Percentiles rank a stretch among this genome's conserved stretches.
Conservation (phyloP, 2,113 vertebrate species). For the Petaurus breviceps region DNA sequence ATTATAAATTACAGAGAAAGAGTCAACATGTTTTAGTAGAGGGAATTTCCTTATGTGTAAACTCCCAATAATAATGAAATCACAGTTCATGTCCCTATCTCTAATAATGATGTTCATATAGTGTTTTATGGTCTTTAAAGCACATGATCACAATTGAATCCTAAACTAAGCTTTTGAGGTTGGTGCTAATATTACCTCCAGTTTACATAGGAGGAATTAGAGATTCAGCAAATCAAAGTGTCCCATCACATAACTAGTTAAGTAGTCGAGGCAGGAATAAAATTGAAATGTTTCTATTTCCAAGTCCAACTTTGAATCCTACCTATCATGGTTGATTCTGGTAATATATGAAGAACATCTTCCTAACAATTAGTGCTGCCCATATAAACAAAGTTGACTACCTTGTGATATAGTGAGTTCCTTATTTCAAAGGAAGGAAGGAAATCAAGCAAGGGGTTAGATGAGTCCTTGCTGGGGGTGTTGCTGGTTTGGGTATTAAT, state of each 20-base stretch:
- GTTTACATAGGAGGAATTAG: not conserved
- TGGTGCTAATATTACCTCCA: not conserved
- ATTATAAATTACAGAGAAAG: not conserved
- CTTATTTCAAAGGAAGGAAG: not conserved
- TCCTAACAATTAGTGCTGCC: not conserved
- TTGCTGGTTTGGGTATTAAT: not conserved
- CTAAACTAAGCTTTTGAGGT: not conserved
- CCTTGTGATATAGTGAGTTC: not conserved
- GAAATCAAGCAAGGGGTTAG: not conserved
- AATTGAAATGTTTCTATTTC: not conserved
- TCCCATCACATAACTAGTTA: not conserved
- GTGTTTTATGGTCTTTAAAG: not conserved
- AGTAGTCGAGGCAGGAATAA: not conserved
- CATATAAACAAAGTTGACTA: not conserved
- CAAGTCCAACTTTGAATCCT: not conserved
- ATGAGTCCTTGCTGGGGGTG: not conserved
- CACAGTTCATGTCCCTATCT: not conserved
- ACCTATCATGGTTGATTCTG: not conserved
- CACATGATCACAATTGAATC: not conserved
- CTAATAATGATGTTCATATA: not conserved
- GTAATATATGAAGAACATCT: not conserved
- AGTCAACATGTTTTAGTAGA: not conserved
- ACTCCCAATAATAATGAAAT: not conserved
- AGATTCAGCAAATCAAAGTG: not conserved
- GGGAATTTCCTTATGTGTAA: not conserved